Percentiles rank a stretch among this genome's conserved stretches.
phyloP scores from a whole-genome alignment of 2,113 vertebrate species.

The Gambusia holbrooki region DNA sequence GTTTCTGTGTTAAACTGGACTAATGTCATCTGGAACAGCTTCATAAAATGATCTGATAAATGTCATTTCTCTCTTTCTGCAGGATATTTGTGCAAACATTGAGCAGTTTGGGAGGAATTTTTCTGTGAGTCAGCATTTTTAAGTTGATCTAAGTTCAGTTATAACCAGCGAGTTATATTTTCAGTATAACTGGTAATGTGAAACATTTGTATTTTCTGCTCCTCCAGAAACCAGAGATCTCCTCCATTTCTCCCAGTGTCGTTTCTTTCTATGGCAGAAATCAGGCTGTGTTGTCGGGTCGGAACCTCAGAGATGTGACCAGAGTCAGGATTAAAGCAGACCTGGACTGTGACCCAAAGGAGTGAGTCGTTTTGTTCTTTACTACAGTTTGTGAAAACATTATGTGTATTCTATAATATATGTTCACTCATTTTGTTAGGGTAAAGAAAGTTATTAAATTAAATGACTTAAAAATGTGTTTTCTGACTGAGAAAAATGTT shows the following conservation, averaged over 20 bases:
- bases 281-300: constrained; percentile 80
- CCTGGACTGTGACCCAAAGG: constrained; percentile 74
- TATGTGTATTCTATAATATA: too few relatives aligned
- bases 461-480: too few relatives aligned
- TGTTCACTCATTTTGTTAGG: too few relatives aligned
- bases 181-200: neutral
- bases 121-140: constrained; percentile 45
- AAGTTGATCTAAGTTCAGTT: too few relatives aligned
- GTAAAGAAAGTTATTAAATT: too few relatives aligned
- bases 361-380: constrained; percentile 55
- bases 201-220: constrained; percentile 28
- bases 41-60: neutral
- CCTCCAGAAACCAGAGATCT: constrained; percentile 80
- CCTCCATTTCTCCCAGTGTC: constrained; percentile 81
- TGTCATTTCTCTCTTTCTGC: neutral
- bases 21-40: neutral
- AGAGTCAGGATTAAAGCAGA: constrained; percentile 80
- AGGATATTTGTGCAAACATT: constrained; percentile 41
- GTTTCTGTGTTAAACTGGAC: too few relatives aligned
- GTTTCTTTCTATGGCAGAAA: constrained; percentile 88
- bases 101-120: neutral
- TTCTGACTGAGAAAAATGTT: too few relatives aligned
- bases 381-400: too few relatives aligned
- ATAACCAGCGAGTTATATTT: neutral
- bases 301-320: constrained; percentile 81